phyloP scores from a whole-genome alignment of 1,140 invertebrate genomes.

The Scaptomyza hsui region DNA sequence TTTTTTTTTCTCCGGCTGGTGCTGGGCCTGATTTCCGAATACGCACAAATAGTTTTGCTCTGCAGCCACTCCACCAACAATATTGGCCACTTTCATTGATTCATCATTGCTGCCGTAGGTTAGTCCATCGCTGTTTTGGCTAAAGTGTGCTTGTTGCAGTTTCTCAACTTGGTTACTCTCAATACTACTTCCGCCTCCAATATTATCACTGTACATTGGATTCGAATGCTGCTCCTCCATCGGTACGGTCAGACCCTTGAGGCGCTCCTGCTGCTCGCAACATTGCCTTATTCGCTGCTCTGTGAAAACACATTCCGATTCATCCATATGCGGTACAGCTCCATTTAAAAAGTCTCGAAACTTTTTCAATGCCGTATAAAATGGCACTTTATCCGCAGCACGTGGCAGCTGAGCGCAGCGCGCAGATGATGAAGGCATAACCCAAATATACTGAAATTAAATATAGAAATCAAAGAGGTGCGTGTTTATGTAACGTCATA shows the following conservation, averaged over 20 bases:
- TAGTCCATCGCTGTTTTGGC: slow-evolving; percentile 27
- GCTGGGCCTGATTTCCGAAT: slow-evolving; percentile 47
- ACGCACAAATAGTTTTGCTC: slow-evolving; percentile 49
- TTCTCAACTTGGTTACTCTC: slow-evolving; percentile 45
- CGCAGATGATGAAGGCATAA: slow-evolving; percentile 98
- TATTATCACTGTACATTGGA: slow-evolving; percentile 38
- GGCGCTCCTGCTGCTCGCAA: slow-evolving; percentile 85
- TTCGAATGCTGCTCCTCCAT: slow-evolving; percentile 23
- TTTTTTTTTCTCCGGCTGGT: slow-evolving; percentile 91
- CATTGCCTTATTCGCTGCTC: slow-evolving; percentile 89
- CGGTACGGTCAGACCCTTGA: not conserved
- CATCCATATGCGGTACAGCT: slow-evolving; percentile 92
- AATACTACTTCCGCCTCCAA: slow-evolving; percentile 18
- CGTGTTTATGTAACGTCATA: too few relatives aligned
- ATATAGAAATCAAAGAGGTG: not conserved
- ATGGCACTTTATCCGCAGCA: slow-evolving; percentile 98
- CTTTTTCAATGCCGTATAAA: slow-evolving; percentile 97
- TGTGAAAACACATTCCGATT: slow-evolving; percentile 95
- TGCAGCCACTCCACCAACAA: too few relatives aligned
- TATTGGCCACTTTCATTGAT: slow-evolving; percentile 9
- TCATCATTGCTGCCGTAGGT: slow-evolving; percentile 35
- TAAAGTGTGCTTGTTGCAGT: slow-evolving; percentile 20
- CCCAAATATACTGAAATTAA: slow-evolving; percentile 95
- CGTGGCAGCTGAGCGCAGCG: slow-evolving; percentile 97
- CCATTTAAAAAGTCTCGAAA: slow-evolving; percentile 98